These are phyloP conservation scores for Cettia cetti DNA, from an alignment of 2,113 vertebrate genomes.

Conservation along the genomic window DNA sequence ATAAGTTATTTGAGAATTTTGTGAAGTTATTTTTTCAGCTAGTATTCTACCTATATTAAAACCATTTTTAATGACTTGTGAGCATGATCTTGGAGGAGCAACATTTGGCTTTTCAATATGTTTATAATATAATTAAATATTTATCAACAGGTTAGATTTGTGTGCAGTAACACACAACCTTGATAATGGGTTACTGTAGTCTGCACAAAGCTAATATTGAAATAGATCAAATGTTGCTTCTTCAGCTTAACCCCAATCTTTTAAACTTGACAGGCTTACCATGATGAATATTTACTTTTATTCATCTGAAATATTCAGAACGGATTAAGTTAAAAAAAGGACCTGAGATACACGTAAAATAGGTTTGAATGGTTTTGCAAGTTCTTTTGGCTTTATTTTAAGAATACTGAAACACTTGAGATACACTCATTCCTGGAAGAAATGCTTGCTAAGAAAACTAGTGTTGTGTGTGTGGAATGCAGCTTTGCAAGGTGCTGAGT, in stretches of 20 bases:
- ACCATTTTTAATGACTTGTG: background rate
- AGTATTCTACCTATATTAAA: background rate
- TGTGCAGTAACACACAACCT: background rate
- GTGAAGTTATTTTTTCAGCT: background rate
- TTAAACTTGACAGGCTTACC: background rate
- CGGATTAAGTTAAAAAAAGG: background rate
- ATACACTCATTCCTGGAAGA: background rate
- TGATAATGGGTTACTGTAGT: background rate
- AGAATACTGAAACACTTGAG: background rate
- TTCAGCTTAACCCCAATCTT: background rate
- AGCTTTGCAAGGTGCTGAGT: slow-evolving; percentile 33
- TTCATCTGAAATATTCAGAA: background rate
- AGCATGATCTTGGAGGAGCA: background rate
- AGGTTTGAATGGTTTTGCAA: background rate
- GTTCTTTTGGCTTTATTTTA: background rate
- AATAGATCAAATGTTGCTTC: background rate
- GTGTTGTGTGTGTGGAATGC: background rate
- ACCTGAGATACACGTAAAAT: background rate
- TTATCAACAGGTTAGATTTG: background rate
- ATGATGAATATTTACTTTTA: background rate
- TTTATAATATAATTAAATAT: background rate
- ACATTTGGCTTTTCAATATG: background rate
- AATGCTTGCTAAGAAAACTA: background rate
- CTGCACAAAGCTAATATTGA: background rate
- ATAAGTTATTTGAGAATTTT: background rate